phyloP scores from a whole-genome alignment of 2,113 vertebrate species.

The Odontesthes bonariensis region DNA sequence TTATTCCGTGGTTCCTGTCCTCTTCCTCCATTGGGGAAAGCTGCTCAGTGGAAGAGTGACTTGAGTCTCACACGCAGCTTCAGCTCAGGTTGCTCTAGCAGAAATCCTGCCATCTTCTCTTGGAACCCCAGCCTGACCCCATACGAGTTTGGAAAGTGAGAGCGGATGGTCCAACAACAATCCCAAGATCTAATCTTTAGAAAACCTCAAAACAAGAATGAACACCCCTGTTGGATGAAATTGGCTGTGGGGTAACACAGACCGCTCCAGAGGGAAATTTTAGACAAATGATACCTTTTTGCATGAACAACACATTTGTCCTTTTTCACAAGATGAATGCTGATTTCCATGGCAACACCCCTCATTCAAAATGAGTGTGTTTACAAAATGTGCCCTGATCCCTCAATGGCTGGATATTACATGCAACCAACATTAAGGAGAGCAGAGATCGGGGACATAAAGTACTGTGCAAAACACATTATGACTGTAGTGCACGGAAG shows the following conservation, averaged over 20 bases:
- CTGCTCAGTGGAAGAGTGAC: not conserved
- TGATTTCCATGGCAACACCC: conserved; percentile 56
- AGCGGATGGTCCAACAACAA: not conserved
- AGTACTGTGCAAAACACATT: not conserved
- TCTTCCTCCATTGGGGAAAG: no score
- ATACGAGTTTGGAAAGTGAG: not conserved
- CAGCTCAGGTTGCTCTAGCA: conserved; percentile 6
- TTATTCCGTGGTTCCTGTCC: not conserved
- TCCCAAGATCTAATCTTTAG: not conserved
- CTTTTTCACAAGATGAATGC: conserved; percentile 12
- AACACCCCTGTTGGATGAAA: no score
- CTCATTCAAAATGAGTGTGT: conserved; percentile 35
- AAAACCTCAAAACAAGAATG: not conserved
- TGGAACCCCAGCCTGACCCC: not conserved
- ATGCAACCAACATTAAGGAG: not conserved
- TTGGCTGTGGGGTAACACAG: not conserved
- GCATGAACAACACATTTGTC: conserved; percentile 34
- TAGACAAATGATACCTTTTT: conserved; percentile 18
- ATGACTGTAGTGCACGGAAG: not conserved
- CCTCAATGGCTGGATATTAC: conserved; percentile 27
- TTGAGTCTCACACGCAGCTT: not conserved
- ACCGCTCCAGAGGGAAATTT: not conserved
- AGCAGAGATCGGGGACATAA: conserved; percentile 1
- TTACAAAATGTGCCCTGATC: conserved; percentile 26
- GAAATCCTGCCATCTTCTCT: conserved; percentile 1